Percentiles rank a stretch among this genome's conserved stretches.
phyloP scores from a whole-genome alignment of 1,140 invertebrate species.

The Cotesia chilonis region DNA sequence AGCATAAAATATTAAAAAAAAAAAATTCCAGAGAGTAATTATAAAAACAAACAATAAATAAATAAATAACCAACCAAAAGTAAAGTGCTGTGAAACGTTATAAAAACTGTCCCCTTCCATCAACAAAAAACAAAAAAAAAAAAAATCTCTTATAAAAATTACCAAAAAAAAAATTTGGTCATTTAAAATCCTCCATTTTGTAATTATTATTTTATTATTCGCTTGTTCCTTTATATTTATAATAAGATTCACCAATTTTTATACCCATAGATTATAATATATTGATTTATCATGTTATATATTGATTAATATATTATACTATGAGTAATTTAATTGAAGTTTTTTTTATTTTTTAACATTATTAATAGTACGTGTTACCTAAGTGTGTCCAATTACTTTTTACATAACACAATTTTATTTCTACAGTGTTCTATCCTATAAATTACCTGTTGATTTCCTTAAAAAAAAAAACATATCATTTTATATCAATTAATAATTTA shows the following conservation, averaged over 20 bases:
- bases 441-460: constrained; percentile 41
- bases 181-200: neutral
- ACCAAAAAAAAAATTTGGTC: too few relatives aligned
- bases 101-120: too few relatives aligned
- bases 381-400: constrained; percentile 36
- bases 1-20: too few relatives aligned
- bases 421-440: constrained; percentile 20
- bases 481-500: constrained; percentile 34
- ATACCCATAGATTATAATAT: constrained; percentile 41
- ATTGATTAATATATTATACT: constrained; percentile 38
- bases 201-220: constrained; percentile 1
- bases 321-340: constrained; percentile 44
- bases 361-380: constrained; percentile 35
- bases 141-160: too few relatives aligned
- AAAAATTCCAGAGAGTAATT: too few relatives aligned
- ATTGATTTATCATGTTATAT: constrained; percentile 32
- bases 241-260: constrained; percentile 12
- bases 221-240: constrained; percentile 7
- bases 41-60: too few relatives aligned
- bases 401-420: constrained; percentile 10
- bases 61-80: neutral
- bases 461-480: constrained; percentile 53
- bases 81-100: neutral
- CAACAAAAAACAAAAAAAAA: too few relatives aligned
- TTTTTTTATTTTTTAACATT: constrained; percentile 23